phyloP scores from a whole-genome alignment of 2,888 invertebrate species.

The Sepioteuthis lessoniana region DNA sequence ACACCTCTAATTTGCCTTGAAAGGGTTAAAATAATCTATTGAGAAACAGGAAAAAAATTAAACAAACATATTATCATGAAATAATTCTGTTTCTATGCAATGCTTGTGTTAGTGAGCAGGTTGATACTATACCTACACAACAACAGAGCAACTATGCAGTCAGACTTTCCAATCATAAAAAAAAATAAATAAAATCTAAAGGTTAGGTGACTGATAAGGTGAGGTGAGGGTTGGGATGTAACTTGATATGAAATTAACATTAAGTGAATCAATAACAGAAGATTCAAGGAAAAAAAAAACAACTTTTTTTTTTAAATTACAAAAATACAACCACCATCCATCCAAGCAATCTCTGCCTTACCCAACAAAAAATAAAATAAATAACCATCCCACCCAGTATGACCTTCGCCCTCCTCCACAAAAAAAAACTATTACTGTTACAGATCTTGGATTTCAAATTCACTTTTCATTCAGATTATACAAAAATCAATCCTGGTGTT shows the following conservation, averaged over 20 bases:
- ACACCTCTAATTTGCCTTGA: too few relatives aligned
- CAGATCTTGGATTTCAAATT: too few relatives aligned
- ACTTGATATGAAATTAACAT: not conserved
- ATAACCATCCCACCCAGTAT: too few relatives aligned
- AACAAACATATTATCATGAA: not conserved
- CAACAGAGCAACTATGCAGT: not conserved
- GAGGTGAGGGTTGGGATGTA: not conserved
- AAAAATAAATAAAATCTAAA: too few relatives aligned
- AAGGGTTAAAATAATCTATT: too few relatives aligned
- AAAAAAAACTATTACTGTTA: too few relatives aligned
- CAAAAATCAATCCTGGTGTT: too few relatives aligned
- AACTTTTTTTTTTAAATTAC: too few relatives aligned
- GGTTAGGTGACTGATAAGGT: not conserved
- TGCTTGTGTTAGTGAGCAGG: not conserved
- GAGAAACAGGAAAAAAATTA: not conserved
- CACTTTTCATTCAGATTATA: too few relatives aligned
- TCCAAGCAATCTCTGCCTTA: not conserved
- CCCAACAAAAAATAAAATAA: not conserved
- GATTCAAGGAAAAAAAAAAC: too few relatives aligned
- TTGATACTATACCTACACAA: not conserved
- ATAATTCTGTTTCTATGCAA: not conserved
- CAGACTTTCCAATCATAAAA: not conserved
- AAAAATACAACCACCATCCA: not conserved
- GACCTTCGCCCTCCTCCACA: too few relatives aligned
- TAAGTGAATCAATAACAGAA: not conserved